Percentiles rank a stretch among this genome's conserved stretches.
Evolutionary conservation across 2,888 invertebrate genomes (phyloP).

Genomic region (Aphodius granarius): DNA sequence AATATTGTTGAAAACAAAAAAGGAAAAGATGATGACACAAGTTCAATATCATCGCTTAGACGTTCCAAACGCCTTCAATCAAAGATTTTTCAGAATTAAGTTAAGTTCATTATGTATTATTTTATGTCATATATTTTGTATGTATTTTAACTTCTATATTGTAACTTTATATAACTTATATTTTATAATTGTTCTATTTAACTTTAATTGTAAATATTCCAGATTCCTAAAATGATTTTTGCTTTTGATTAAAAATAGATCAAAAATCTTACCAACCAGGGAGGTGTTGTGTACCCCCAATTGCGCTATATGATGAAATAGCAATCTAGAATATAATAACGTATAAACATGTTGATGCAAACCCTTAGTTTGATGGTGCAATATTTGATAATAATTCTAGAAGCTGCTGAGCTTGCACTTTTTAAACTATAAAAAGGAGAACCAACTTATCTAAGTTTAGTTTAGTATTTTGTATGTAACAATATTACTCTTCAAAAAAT

Average conservation of each 20-base stretch:
- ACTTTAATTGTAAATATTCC: neutral
- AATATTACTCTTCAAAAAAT: no score
- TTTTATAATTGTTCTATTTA: conserved; percentile 22
- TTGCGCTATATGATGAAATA: neutral
- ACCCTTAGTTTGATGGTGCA: no score
- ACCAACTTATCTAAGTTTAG: no score
- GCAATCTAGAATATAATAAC: no score
- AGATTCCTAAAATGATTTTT: neutral
- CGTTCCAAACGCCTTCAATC: neutral
- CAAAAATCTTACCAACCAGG: neutral
- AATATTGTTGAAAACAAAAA: neutral
- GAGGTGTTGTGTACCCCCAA: conserved; percentile 7
- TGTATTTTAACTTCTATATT: no score
- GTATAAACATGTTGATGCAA: no score
- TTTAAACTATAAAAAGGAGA: no score
- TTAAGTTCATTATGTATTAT: neutral
- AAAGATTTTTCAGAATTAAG: neutral
- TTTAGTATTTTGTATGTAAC: no score
- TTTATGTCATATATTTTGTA: neutral
- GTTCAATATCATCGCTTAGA: neutral
- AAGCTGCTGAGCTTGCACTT: no score
- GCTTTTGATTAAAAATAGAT: neutral
- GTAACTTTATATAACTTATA: neutral
- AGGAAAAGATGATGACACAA: neutral
- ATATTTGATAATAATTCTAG: no score